These are phyloP conservation scores for Pseudoatta argentina DNA, from an alignment of 1,140 invertebrate genomes.

Conservation along the genomic window DNA sequence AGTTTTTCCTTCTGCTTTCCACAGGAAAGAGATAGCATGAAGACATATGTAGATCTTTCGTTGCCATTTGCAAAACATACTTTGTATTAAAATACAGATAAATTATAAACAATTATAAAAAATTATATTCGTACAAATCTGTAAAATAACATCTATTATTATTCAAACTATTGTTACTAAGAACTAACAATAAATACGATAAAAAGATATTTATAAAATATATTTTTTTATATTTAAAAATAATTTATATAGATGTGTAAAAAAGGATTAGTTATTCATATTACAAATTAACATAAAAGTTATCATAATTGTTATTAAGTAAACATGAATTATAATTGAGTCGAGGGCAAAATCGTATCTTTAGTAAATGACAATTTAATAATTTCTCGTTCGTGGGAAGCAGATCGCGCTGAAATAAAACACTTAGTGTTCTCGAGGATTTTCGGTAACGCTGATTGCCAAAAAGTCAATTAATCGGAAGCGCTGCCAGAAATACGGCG, in stretches of 20 bases:
- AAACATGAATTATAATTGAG: no score
- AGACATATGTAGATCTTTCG: not conserved
- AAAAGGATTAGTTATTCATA: not conserved
- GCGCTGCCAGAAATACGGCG: constrained; percentile 29
- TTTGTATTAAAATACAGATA: constrained; percentile 18
- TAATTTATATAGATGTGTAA: not conserved
- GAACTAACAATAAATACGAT: not conserved
- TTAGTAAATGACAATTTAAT: constrained; percentile 17
- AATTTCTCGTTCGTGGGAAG: constrained; percentile 14
- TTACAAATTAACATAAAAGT: not conserved
- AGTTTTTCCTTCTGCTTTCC: constrained; percentile 25
- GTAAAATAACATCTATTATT: not conserved
- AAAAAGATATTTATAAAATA: constrained; percentile 2
- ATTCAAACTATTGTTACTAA: not conserved
- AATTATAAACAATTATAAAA: not conserved
- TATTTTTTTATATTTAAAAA: not conserved
- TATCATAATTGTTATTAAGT: not conserved
- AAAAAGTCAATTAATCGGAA: constrained; percentile 59
- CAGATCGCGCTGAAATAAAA: constrained; percentile 28
- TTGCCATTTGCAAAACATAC: not conserved
- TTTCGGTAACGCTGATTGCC: constrained; percentile 34
- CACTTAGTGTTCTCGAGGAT: constrained; percentile 18
- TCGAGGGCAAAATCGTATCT: not conserved
- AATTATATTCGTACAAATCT: not conserved
- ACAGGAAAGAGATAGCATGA: not conserved